Evolutionary conservation across 1,140 invertebrate genomes (phyloP).

Genomic region (Orussus abietinus): DNA sequence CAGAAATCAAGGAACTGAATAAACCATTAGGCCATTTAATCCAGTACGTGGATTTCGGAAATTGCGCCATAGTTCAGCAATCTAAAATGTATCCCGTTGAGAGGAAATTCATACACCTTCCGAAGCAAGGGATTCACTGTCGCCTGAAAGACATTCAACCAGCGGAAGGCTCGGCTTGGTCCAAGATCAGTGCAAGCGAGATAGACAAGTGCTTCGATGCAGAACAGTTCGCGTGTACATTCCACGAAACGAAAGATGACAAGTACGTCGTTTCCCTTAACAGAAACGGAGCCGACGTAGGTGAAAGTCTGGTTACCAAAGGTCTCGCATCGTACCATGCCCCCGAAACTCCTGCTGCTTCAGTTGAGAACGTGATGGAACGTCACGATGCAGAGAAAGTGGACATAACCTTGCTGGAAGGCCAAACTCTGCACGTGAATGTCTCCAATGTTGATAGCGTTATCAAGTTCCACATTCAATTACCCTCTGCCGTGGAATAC

Average conservation of each 20-base stretch:
- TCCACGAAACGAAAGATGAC: conserved; percentile 48
- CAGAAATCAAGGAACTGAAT: conserved; percentile 57
- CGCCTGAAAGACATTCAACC: conserved; percentile 58
- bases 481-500: conserved; percentile 35
- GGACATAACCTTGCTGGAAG: conserved; percentile 40
- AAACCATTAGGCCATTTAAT: conserved; percentile 59
- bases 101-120: conserved; percentile 61
- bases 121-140: conserved; percentile 67
- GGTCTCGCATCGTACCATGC: conserved; percentile 43
- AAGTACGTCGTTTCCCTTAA: conserved; percentile 56
- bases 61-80: conserved; percentile 58
- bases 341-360: conserved; percentile 2
- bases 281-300: conserved; percentile 46
- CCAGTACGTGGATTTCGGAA: conserved; percentile 72
- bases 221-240: conserved; percentile 55
- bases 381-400: conserved; percentile 15
- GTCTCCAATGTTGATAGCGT: conserved; percentile 39
- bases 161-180: conserved; percentile 52
- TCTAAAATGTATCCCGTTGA: conserved; percentile 66
- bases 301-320: conserved; percentile 41
- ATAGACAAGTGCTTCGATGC: conserved; percentile 59
- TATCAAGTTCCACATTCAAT: conserved; percentile 44
- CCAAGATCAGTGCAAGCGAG: conserved; percentile 40
- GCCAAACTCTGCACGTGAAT: conserved; percentile 41
- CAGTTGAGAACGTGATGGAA: conserved; percentile 24